phyloP scores from a whole-genome alignment of 2,888 invertebrate genomes.

The Heliconius erato region DNA sequence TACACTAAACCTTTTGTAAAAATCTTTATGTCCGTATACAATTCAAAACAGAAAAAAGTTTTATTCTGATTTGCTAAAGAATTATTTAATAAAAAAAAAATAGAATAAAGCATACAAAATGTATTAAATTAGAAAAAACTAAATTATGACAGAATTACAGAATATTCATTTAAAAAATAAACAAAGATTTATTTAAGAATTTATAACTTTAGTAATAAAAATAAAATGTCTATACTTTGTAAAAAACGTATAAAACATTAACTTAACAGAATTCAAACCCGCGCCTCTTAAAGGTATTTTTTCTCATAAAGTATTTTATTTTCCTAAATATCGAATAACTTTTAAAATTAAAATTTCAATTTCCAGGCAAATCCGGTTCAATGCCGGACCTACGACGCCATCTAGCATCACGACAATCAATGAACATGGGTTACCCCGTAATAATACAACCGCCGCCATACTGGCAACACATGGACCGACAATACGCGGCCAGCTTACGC shows the following conservation, averaged over 20 bases:
- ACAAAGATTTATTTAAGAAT: too few relatives aligned
- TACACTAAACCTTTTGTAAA: not conserved
- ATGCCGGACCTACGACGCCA: constrained; percentile 83
- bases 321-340: not conserved
- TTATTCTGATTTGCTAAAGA: not conserved
- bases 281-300: not conserved
- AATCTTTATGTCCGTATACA: not conserved
- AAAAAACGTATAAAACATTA: too few relatives aligned
- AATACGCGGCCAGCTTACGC: constrained; percentile 78
- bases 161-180: too few relatives aligned
- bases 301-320: not conserved
- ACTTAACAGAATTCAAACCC: too few relatives aligned
- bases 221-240: too few relatives aligned
- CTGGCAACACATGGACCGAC: constrained; percentile 80
- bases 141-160: too few relatives aligned
- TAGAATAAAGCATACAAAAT: not conserved
- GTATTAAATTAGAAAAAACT: not conserved
- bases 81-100: not conserved
- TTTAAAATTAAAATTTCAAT: not conserved
- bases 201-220: too few relatives aligned
- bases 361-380: constrained; percentile 80
- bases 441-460: constrained; percentile 78
- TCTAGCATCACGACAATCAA: constrained; percentile 74
- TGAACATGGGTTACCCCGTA: constrained; percentile 73
- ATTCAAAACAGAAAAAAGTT: too few relatives aligned